Conservation (phyloP, 2,113 vertebrate species). For the Serilophus lunatus region DNA sequence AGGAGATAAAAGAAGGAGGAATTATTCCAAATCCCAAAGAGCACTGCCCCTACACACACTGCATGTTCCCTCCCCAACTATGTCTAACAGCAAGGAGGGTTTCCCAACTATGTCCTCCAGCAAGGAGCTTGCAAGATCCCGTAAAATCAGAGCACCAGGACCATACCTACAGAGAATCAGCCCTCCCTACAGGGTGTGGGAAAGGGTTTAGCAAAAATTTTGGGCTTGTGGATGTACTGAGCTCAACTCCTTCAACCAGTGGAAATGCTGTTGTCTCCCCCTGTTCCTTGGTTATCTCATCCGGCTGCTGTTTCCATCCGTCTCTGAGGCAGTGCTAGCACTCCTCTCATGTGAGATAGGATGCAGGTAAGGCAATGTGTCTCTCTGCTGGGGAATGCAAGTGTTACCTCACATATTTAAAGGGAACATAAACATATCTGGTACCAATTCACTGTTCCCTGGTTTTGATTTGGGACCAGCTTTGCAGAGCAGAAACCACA, state of each 20-base stretch:
- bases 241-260: background rate
- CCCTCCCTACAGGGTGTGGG: background rate
- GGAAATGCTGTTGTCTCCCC: background rate
- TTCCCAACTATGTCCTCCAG: background rate
- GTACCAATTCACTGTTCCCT: background rate
- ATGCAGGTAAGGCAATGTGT: background rate
- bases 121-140: background rate
- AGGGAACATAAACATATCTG: background rate
- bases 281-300: background rate
- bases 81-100: background rate
- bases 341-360: background rate
- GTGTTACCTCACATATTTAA: background rate
- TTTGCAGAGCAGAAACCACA: background rate
- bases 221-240: fast-evolving
- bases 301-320: background rate
- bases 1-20: background rate
- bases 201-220: background rate
- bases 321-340: background rate
- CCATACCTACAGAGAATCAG: background rate
- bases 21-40: background rate
- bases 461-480: background rate
- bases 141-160: no score
- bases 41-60: background rate
- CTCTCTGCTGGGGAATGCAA: background rate
- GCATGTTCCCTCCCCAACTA: background rate